Conservation (phyloP, 2,888 invertebrate genomes). For the Leistus spinibarbis region DNA sequence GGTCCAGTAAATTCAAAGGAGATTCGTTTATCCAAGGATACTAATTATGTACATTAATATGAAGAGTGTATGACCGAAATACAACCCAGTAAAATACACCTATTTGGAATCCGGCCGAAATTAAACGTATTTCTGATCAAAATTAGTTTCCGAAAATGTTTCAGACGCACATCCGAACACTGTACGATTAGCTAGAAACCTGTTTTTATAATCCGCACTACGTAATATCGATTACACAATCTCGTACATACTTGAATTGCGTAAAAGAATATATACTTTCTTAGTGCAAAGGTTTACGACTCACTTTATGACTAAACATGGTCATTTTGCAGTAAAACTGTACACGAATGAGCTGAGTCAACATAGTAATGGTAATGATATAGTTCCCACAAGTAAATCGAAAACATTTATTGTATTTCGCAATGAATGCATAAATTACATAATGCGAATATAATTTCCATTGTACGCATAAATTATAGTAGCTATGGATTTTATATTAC, state of each 20-base stretch:
- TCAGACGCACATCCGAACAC: no score
- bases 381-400: neutral
- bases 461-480: neutral
- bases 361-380: neutral
- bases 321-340: neutral
- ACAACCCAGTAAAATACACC: no score
- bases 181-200: neutral
- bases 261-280: neutral
- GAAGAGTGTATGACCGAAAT: no score
- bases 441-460: neutral
- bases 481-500: neutral
- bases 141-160: no score
- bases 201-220: neutral
- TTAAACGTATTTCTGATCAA: no score
- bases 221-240: neutral
- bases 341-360: neutral
- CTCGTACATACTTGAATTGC: neutral
- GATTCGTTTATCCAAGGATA: no score
- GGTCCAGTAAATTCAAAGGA: no score
- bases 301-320: neutral
- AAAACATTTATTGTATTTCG: neutral
- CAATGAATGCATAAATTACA: neutral
- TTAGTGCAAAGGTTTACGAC: neutral
- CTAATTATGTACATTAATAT: no score
- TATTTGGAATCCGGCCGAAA: no score